phyloP scores from a whole-genome alignment of 1,140 invertebrate species.

The Hypsibius dujardini region DNA sequence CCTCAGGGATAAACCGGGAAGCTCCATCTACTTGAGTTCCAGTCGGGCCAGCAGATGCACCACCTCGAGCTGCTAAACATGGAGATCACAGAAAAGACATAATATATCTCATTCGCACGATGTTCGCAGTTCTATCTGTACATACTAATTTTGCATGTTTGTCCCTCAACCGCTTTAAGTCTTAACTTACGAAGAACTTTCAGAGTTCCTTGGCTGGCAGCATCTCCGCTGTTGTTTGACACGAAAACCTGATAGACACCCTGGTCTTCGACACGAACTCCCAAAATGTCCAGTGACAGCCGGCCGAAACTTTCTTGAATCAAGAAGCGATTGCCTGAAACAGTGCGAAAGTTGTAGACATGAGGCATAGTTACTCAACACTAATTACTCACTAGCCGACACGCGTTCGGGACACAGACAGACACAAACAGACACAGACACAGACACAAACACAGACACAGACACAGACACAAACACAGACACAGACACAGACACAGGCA shows the following conservation, averaged over 20 bases:
- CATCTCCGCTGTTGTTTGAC: neutral
- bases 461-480: too few species aligned
- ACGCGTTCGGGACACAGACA: too few species aligned
- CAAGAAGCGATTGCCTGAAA: conserved; percentile 23
- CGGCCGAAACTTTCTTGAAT: conserved; percentile 50
- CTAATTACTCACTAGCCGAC: too few species aligned
- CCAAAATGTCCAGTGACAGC: conserved; percentile 72
- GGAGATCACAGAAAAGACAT: neutral
- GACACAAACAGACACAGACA: too few species aligned
- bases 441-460: too few species aligned
- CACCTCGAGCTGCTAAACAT: neutral
- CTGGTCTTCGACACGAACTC: conserved; percentile 64
- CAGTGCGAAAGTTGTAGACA: neutral
- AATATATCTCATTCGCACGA: neutral
- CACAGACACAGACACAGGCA: too few species aligned
- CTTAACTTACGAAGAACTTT: neutral
- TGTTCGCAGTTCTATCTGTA: too few species aligned
- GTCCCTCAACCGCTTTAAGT: neutral
- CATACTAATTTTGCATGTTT: too few species aligned
- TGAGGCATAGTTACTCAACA: too few species aligned
- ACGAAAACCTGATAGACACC: conserved; percentile 50
- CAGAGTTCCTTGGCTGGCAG: neutral
- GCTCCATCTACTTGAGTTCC: neutral
- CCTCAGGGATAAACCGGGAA: neutral
- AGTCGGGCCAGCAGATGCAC: neutral